Evolutionary conservation across 1,140 invertebrate species (phyloP), one percentile per base, ranked within the genome.

Genomic region (Mycetomoellerius zeteki): DNA sequence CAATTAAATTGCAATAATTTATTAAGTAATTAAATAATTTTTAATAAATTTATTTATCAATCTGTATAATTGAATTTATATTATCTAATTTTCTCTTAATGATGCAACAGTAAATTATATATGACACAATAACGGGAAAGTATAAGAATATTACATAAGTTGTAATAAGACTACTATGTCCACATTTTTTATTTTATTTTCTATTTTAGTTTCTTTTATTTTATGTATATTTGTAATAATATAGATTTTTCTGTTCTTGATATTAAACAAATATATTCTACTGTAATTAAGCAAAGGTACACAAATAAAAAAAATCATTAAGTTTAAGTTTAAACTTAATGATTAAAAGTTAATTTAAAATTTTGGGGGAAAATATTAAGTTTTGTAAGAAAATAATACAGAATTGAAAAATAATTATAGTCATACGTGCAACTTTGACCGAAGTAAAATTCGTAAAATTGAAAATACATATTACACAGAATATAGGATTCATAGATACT

Each of bases 61-160:
- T 50, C 21, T 43, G 12, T 0, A 14, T n/a, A 37, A 10, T 24
- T 78, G 4, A 16, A 52, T 33, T 4, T 10, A 64, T 7, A 77
- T 47, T 77, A 43, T 43, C 37, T 43, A 8, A 30, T 30, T 65
- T 50, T 64, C 30, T n/a, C 6, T 77, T 30, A 27, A 37, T 30
- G 6, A 47, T 65, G 30, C 37, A 47, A 37, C 2, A 5, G 4
- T 16, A 58, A 58, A 75, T 0, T 75, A 56, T 5, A 37, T 52
- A 24, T 60, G 73, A 76, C 1, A 43, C 43, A 76, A 43, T 58
- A 19, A 58, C 14, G 7, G n/a, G 27, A 60, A 19, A 60, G 21
- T 76, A 19, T 21, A 76, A 76, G 12, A 37, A 37, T 60, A 60
- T 76, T 60, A 76, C 30, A 58, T 60, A 60, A 76, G 16, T 76